Evolutionary conservation across 1,140 invertebrate species (phyloP).

Genomic region (Aphaenogaster ashmeadi): DNA sequence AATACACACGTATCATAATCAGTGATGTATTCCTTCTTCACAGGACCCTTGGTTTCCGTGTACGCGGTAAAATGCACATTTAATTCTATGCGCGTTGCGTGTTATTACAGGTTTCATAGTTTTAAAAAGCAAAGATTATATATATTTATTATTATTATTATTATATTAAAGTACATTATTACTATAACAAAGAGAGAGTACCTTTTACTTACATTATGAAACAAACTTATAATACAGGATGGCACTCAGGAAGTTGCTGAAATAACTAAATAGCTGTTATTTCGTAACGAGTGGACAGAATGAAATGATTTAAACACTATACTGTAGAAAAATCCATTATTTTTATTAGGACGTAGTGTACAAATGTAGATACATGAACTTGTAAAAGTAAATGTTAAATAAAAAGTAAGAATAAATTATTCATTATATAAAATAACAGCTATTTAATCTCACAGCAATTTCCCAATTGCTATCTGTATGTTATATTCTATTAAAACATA

Average conservation of each 20-base stretch:
- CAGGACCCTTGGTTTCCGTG: background rate
- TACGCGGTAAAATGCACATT: background rate
- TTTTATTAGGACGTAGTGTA: too few species aligned
- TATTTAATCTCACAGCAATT: too few species aligned
- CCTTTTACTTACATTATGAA: background rate
- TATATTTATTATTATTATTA: background rate
- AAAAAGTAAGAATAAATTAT: too few species aligned
- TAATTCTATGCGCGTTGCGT: background rate
- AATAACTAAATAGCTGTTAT: background rate
- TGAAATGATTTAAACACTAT: background rate
- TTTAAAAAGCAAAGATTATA: background rate
- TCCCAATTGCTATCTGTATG: too few species aligned
- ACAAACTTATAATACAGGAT: background rate
- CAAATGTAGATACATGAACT: too few species aligned
- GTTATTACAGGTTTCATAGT: background rate
- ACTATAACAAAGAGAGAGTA: background rate
- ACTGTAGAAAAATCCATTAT: too few species aligned
- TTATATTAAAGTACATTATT: background rate
- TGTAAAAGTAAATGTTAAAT: too few species aligned
- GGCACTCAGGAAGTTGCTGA: background rate
- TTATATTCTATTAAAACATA: too few species aligned
- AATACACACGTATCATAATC: constrained; percentile 3
- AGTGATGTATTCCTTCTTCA: background rate
- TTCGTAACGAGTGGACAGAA: background rate
- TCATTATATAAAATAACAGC: too few species aligned